Evolutionary conservation across 2,113 vertebrate genomes (phyloP).

Genomic region (Athene noctua): DNA sequence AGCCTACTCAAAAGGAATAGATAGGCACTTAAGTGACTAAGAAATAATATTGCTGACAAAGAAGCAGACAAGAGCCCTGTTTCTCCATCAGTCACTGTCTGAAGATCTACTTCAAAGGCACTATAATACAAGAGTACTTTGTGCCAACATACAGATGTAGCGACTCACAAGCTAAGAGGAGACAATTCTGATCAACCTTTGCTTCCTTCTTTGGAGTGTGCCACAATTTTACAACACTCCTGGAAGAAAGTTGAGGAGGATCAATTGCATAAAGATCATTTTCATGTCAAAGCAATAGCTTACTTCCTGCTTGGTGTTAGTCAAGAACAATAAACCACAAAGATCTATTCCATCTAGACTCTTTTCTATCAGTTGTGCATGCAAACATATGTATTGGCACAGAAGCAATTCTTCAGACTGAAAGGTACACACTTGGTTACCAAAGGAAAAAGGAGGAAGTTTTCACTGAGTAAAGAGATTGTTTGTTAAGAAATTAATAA

Average conservation of each 20-base stretch:
- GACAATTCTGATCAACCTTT: background rate
- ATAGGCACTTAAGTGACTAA: background rate
- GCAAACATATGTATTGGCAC: background rate
- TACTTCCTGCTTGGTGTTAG: background rate
- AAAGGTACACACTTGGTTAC: background rate
- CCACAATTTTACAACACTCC: background rate
- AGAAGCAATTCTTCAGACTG: background rate
- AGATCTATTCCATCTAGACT: background rate
- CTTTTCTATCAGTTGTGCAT: background rate
- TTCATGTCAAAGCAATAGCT: background rate
- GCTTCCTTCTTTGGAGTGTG: background rate
- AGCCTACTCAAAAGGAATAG: background rate
- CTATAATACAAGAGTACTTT: background rate
- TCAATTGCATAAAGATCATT: background rate
- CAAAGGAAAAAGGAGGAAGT: background rate
- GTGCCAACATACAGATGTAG: background rate
- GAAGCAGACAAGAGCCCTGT: background rate
- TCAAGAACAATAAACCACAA: background rate
- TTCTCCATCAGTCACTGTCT: background rate
- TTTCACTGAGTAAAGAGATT: background rate
- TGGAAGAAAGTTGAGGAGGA: background rate
- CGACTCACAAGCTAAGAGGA: background rate
- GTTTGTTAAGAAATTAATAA: background rate
- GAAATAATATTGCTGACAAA: background rate
- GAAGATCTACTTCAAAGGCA: background rate